Conservation (phyloP, 2,113 vertebrate genomes). For the Girardinichthys multiradiatus region DNA sequence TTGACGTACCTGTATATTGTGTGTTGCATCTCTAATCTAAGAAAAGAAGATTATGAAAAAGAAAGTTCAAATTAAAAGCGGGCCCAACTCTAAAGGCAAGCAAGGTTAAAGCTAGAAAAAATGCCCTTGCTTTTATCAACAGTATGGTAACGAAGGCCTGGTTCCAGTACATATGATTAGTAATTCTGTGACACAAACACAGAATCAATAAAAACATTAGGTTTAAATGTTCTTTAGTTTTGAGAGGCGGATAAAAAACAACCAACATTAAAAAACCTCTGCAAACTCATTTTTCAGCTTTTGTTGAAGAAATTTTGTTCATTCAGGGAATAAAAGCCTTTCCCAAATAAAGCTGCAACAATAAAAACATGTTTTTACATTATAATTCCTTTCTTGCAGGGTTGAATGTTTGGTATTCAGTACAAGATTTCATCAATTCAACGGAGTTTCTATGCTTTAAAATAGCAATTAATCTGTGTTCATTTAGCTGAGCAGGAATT, state of each 20-base stretch:
- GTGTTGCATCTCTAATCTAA: too few relatives aligned
- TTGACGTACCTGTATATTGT: too few relatives aligned
- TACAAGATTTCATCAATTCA: neutral
- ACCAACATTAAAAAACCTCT: neutral
- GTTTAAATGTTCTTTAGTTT: neutral
- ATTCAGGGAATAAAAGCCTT: neutral
- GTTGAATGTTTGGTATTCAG: neutral
- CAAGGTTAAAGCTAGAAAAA: too few relatives aligned
- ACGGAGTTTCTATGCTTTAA: neutral
- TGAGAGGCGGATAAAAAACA: neutral
- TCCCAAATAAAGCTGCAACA: neutral
- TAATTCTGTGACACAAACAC: neutral
- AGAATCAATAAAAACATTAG: neutral
- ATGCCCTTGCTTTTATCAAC: too few relatives aligned
- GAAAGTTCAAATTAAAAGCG: neutral
- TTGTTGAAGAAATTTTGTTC: neutral
- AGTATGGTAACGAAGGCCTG: neutral
- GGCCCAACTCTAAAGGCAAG: neutral
- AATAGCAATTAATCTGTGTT: neutral
- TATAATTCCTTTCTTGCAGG: neutral
- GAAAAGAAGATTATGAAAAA: neutral
- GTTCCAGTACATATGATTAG: neutral
- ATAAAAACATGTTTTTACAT: neutral
- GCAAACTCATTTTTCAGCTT: neutral
- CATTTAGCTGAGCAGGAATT: conserved; percentile 6